phyloP scores from a whole-genome alignment of 1,140 invertebrate species.

The Dufourea novaeangliae region DNA sequence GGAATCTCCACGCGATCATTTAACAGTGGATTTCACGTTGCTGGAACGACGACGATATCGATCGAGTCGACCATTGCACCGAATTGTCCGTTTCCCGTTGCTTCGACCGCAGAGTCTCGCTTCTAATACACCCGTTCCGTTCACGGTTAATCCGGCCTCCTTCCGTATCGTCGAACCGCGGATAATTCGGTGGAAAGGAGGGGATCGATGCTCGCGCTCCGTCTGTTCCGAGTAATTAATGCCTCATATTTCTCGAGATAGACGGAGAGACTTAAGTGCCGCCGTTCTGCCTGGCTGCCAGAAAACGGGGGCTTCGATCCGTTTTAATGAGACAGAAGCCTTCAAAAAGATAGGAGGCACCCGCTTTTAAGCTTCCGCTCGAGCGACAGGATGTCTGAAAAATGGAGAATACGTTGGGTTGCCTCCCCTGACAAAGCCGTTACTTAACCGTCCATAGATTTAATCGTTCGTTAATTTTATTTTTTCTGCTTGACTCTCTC shows the following conservation, averaged over 20 bases:
- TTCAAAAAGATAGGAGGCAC: conserved; percentile 32
- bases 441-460: conserved; percentile 18
- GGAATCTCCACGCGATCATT: too few relatives aligned
- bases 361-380: conserved; percentile 25
- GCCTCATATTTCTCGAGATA: conserved; percentile 22
- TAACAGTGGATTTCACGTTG: not conserved
- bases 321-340: conserved; percentile 44
- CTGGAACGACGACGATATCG: not conserved
- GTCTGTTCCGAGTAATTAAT: conserved; percentile 31
- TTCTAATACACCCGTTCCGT: not conserved
- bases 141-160: not conserved
- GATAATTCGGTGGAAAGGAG: not conserved
- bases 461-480: conserved; percentile 38
- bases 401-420: conserved; percentile 32
- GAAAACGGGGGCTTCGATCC: conserved; percentile 32
- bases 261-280: conserved; percentile 8
- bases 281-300: not conserved
- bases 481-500: not conserved
- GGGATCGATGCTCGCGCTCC: not conserved
- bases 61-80: not conserved
- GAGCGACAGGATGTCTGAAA: conserved; percentile 5
- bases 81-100: not conserved
- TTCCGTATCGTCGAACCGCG: not conserved
- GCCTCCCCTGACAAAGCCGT: conserved; percentile 19
- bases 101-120: not conserved